phyloP scores from a whole-genome alignment of 2,888 invertebrate genomes.

The Drosophila anceps region DNA sequence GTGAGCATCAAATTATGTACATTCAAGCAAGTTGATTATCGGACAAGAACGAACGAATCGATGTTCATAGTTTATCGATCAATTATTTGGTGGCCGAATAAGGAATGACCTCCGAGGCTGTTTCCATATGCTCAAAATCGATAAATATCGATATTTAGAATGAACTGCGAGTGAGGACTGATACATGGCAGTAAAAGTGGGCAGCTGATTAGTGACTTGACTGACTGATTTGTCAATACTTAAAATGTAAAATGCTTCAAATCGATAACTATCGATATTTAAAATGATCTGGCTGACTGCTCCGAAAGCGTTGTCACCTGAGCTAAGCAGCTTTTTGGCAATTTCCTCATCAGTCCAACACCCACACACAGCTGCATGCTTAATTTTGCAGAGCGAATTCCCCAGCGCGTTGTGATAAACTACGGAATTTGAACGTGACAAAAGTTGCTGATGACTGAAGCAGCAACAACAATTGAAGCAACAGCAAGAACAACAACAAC shows the following conservation, averaged over 20 bases:
- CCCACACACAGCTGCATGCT: constrained; percentile 35
- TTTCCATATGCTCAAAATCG: neutral
- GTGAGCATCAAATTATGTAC: constrained; percentile 46
- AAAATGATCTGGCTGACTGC: neutral
- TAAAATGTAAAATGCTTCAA: neutral
- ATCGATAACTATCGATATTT: neutral
- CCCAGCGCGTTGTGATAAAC: constrained; percentile 49
- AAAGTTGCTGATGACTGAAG: constrained; percentile 58
- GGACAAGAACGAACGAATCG: neutral
- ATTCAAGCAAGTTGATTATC: constrained; percentile 3
- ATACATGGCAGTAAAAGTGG: neutral
- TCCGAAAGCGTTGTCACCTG: neutral
- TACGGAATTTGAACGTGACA: constrained; percentile 60
- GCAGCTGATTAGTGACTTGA: neutral
- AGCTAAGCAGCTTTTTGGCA: constrained; percentile 9
- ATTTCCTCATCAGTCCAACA: neutral
- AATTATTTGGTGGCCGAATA: neutral
- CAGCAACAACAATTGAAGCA: constrained; percentile 23
- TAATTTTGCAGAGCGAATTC: constrained; percentile 48
- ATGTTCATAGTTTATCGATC: constrained; percentile 3
- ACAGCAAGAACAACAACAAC: neutral
- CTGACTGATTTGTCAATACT: neutral
- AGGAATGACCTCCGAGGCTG: neutral
- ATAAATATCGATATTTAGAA: neutral
- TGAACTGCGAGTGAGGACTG: neutral